Evolutionary conservation across 1,140 invertebrate species (phyloP), one percentile per base, ranked within the genome.

Genomic region (Lethrus apterus): DNA sequence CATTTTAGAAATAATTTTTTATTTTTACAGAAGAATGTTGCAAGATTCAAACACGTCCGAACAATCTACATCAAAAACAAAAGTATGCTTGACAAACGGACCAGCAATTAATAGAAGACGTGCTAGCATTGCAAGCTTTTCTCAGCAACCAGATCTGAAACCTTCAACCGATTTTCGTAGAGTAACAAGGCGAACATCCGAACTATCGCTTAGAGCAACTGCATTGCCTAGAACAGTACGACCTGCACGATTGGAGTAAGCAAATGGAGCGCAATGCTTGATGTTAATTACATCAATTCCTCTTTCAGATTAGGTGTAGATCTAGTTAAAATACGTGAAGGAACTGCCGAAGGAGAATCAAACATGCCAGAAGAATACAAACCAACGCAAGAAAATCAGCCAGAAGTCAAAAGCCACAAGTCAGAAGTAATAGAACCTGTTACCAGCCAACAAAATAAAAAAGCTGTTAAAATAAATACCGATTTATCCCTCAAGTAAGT

Each of bases 221-320:
- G 38, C 56, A 11, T 46, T 61, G 15, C 32, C 33, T 3, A 63
- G 58, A 50, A 50, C 21, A 44, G 30, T 41, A 7, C 54, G 59
- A 48, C 56, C 58, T 21, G 55, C 52, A 44, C 43, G 63, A 45
- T 54, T 65, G 51, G 64, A 66, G 62, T 63, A 59, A 64, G 57
- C 50, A 24, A 20, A 26, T 7, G n/a, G n/a, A n/a, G n/a, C n/a
- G n/a, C n/a, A n/a, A n/a, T n/a, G n/a, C n/a, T n/a, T n/a, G n/a
- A n/a, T n/a, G n/a, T n/a, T n/a, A n/a, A n/a, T n/a, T n/a, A n/a
- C n/a, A n/a, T n/a, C n/a, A n/a, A n/a, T n/a, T 35, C 19, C 8
- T 41, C 19, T 58, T 60, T 41, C 33, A 64, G 62, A 42, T 51
- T 64, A 33, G 60, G 58, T 18, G 53, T 62, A 15, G 62, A 66